Conservation (phyloP, 2,113 vertebrate species). For the Rhinopomastus cyanomelas region DNA sequence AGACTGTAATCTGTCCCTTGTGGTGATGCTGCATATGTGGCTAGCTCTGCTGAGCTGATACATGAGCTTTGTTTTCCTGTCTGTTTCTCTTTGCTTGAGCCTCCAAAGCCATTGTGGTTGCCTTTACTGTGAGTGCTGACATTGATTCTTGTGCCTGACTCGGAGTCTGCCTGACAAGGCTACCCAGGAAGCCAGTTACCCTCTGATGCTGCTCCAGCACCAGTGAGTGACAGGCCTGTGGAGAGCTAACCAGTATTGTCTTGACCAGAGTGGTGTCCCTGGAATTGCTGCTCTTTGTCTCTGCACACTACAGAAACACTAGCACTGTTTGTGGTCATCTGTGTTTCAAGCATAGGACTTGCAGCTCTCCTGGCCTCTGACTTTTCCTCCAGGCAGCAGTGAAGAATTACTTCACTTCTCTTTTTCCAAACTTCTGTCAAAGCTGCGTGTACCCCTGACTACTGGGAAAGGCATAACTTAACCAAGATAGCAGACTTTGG, state of each 20-base stretch:
- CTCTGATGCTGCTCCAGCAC: neutral
- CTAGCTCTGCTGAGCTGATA: rapidly evolving
- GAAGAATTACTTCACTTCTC: neutral
- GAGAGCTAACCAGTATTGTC: neutral
- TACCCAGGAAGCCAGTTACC: neutral
- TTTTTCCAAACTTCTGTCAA: neutral
- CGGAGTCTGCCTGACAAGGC: neutral
- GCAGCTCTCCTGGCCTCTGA: neutral
- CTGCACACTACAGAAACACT: neutral
- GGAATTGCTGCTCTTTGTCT: neutral
- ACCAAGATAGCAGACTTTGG: neutral
- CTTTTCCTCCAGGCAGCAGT: neutral
- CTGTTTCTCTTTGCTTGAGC: neutral
- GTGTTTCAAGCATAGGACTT: neutral
- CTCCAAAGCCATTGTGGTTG: rapidly evolving
- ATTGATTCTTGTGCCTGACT: neutral
- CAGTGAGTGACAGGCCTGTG: neutral
- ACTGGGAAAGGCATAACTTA: neutral
- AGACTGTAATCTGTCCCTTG: neutral
- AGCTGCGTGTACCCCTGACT: neutral
- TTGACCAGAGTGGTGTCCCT: neutral
- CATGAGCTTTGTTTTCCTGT: neutral
- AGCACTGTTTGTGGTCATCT: neutral
- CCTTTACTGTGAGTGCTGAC: neutral
- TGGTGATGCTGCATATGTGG: neutral